These are phyloP conservation scores for Diadromus collaris DNA, from an alignment of 2,888 invertebrate species.

Conservation along the genomic window DNA sequence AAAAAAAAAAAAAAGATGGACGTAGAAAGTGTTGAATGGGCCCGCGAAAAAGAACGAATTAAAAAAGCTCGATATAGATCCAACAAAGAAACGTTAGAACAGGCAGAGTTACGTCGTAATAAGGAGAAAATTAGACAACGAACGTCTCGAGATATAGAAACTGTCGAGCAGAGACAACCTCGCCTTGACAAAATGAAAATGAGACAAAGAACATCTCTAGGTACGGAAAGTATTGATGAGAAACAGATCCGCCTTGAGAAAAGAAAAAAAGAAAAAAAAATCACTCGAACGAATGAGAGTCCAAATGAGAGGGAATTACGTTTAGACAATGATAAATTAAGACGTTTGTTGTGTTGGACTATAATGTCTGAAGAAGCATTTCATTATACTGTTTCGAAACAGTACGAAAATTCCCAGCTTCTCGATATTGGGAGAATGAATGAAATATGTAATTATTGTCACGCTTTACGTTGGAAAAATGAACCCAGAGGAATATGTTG, in stretches of 20 bases:
- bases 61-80: not conserved
- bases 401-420: not conserved
- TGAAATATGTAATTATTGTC: not conserved
- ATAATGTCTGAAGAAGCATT: not conserved
- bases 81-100: not conserved
- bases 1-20: no score
- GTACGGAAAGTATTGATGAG: not conserved
- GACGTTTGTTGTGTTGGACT: not conserved
- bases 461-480: constrained; percentile 9
- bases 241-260: not conserved
- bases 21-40: not conserved
- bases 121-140: not conserved
- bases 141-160: not conserved
- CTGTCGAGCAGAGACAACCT: not conserved
- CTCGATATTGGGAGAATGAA: constrained; percentile 9
- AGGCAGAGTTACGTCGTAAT: not conserved
- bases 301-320: not conserved
- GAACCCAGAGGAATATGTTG: constrained; percentile 20
- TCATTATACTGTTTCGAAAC: not conserved
- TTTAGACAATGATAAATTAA: not conserved
- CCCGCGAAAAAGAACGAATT: not conserved
- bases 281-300: not conserved
- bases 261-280: not conserved
- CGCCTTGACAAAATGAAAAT: not conserved
- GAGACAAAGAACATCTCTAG: not conserved